Conservation (phyloP, 2,797 vertebrate species). For the Premnoplex brunnescens region DNA sequence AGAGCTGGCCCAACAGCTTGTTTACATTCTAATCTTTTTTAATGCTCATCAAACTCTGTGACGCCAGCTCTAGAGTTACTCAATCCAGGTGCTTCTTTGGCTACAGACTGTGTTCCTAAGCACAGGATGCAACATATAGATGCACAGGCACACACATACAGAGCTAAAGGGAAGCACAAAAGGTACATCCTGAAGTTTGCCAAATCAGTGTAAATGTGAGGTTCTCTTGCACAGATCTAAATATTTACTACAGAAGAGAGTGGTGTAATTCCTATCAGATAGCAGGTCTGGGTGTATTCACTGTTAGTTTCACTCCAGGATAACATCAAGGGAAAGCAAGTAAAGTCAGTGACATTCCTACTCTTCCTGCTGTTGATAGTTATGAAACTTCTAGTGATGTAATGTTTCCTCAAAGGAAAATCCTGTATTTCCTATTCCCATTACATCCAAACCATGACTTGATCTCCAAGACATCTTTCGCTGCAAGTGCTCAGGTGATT, state of each 20-base stretch:
- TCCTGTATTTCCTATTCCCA: neutral
- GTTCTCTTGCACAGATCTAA: neutral
- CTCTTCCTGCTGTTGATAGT: neutral
- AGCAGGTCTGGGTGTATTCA: conserved; percentile 3
- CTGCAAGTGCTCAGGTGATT: neutral
- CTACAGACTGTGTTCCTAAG: neutral
- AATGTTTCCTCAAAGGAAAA: conserved; percentile 35
- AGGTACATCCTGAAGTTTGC: neutral
- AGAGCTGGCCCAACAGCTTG: neutral
- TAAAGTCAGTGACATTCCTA: neutral
- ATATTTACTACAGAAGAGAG: neutral
- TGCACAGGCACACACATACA: neutral
- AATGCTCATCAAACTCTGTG: neutral
- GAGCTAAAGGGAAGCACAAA: neutral
- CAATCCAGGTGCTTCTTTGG: neutral
- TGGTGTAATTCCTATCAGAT: neutral
- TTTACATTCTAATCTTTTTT: neutral
- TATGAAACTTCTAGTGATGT: neutral
- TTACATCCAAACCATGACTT: neutral
- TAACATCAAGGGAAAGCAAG: conserved; percentile 46
- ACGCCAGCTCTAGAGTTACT: neutral
- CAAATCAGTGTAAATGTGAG: neutral
- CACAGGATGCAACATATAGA: accelerated
- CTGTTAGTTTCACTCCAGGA: conserved; percentile 17
- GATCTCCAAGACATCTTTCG: neutral